These are phyloP conservation scores for Trichonephila inaurata DNA, from an alignment of 1,140 invertebrate genomes.

Conservation along the genomic window DNA sequence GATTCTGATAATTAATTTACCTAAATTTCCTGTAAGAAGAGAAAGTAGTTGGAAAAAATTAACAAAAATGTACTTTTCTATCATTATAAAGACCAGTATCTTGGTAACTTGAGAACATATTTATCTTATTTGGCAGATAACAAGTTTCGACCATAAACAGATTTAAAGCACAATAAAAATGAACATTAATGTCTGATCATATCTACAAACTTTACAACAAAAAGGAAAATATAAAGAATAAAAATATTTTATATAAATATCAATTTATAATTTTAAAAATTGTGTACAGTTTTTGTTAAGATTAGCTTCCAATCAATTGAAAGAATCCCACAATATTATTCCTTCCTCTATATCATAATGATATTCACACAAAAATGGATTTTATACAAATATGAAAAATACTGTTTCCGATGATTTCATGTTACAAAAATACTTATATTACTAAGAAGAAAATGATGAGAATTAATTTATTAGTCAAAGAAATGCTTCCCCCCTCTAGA, in stretches of 20 bases:
- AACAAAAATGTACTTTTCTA: too few relatives aligned
- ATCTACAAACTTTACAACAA: too few relatives aligned
- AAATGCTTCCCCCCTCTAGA: not conserved
- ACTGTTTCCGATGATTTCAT: slow-evolving; percentile 44
- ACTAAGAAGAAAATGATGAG: not conserved
- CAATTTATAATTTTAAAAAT: not conserved
- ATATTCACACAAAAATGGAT: slow-evolving; percentile 17
- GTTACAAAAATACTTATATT: slow-evolving; percentile 64
- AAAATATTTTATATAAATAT: not conserved
- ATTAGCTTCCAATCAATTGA: not conserved
- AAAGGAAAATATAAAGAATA: too few relatives aligned
- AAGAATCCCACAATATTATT: not conserved
- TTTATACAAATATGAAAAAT: slow-evolving; percentile 63
- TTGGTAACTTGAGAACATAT: too few relatives aligned
- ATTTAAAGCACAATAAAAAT: too few relatives aligned
- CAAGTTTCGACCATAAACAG: too few relatives aligned
- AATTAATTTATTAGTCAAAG: slow-evolving; percentile 37
- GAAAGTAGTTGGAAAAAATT: too few relatives aligned
- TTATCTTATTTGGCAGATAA: too few relatives aligned
- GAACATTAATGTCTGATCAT: too few relatives aligned
- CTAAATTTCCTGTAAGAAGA: too few relatives aligned
- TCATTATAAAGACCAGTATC: too few relatives aligned
- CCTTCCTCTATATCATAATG: not conserved
- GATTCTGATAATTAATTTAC: too few relatives aligned
- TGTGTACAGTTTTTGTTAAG: not conserved